phyloP scores from a whole-genome alignment of 92 coral and sea anemone genomes.

The Umimayanthus kanabou region DNA sequence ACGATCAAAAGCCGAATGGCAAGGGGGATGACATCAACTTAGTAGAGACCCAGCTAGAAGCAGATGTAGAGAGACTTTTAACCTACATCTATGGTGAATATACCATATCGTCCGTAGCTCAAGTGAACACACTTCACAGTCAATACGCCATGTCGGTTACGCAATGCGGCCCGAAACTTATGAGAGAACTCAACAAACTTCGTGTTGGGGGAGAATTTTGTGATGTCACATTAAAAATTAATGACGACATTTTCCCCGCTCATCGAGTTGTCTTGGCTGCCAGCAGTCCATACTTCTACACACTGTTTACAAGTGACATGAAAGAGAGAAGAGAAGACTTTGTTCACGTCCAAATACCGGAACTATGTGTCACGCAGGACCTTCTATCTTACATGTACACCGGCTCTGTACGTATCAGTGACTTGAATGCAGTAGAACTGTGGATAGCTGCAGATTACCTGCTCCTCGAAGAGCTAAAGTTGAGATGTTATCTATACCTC shows the following conservation, averaged over 20 bases:
- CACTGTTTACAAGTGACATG: conserved; percentile 28
- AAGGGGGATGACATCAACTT: not conserved
- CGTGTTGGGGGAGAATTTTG: conserved; percentile 49
- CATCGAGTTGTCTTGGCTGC: conserved; percentile 55
- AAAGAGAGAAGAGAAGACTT: not conserved
- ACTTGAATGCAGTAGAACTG: conserved; percentile 16
- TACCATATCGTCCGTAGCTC: too few species aligned
- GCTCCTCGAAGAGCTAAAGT: conserved; percentile 26
- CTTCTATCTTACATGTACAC: conserved; percentile 27
- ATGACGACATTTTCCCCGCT: conserved; percentile 49
- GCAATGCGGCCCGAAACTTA: conserved; percentile 26
- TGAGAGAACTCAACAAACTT: conserved; percentile 33
- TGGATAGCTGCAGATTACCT: conserved; percentile 33
- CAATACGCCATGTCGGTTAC: conserved; percentile 8
- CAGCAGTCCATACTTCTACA: conserved; percentile 50
- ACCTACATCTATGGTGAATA: conserved; percentile 1
- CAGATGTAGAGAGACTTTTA: not conserved
- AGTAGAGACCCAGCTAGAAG: not conserved
- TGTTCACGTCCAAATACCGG: conserved; percentile 6
- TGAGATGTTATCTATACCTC: conserved; percentile 17
- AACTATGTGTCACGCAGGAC: not conserved
- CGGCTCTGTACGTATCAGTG: conserved; percentile 20
- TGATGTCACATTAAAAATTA: conserved; percentile 39
- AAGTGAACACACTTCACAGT: not conserved
- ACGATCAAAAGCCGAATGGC: not conserved